Percentiles rank a stretch among this genome's conserved stretches.
These are phyloP conservation scores for Nymphicus hollandicus DNA, from an alignment of 2,113 vertebrate genomes.

Conservation along the genomic window DNA sequence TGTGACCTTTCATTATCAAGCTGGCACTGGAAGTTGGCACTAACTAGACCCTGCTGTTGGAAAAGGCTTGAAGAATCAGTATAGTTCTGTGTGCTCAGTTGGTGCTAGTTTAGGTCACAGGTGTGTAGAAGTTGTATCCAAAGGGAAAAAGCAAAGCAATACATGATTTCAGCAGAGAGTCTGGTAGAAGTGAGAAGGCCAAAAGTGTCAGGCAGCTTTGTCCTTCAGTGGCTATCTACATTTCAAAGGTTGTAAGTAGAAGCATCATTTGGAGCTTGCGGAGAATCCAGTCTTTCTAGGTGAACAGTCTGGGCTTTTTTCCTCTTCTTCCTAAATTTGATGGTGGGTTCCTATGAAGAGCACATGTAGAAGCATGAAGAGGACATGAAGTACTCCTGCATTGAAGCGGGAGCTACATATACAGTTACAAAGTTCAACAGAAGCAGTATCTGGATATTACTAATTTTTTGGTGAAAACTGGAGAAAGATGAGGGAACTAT, in stretches of 20 bases:
- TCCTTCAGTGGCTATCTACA: not conserved
- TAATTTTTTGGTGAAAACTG: not conserved
- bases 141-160: not conserved
- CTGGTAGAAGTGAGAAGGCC: not conserved
- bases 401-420: not conserved
- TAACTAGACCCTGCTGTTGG: constrained; percentile 9
- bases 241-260: not conserved
- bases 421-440: not conserved
- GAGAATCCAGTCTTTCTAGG: not conserved
- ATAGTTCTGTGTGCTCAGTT: not conserved
- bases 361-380: not conserved
- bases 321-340: not conserved
- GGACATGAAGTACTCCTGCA: not conserved
- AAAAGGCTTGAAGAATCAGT: constrained; percentile 20
- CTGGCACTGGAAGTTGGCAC: constrained; percentile 35
- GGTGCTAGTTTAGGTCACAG: constrained; percentile 1
- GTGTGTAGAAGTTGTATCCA: not conserved
- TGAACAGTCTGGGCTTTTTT: not conserved
- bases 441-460: not conserved
- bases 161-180: not conserved
- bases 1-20: constrained; percentile 7
- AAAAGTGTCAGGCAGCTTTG: not conserved
- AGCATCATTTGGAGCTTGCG: not conserved
- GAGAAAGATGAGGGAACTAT: not conserved
- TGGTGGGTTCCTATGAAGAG: not conserved